Evolutionary conservation across 1,140 invertebrate species (phyloP), one percentile per base, ranked within the genome.

Genomic region (Andricus grossulariae): DNA sequence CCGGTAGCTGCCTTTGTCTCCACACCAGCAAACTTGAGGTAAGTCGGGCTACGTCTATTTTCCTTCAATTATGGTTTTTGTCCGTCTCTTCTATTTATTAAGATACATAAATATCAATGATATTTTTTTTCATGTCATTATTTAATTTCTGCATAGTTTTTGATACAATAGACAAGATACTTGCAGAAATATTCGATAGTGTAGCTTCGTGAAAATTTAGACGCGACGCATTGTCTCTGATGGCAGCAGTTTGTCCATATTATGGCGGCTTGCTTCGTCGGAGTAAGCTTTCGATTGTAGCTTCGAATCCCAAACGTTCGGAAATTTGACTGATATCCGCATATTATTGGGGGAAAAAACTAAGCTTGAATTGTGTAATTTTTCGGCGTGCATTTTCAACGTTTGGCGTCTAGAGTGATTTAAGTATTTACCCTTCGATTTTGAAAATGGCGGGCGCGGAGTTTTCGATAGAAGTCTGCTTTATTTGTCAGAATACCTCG

Each of bases 401-500:
- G 74, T 66, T 76, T 66, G 25, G 71, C 70, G 54, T 76, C 54
- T 66, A 55, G 39, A 19, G 11, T 66, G 75, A 80, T 25, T 7
- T 79, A 77, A 77, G 80, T 81, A 81, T 80, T 83, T 80, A 81
- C 54, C 72, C 80, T 60, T 32, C 54, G 75, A 78, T 81, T 83
- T 83, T 83, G 80, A 83, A 81, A 83, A 83, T 83, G 82, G 82
- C 82, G 82, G 82, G 82, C 78, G 80, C 78, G 78, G 55, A 80
- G 76, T 75, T 74, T 77, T 77, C n/a, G 39, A 39, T 72, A 51
- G 49, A 52, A 71, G 77, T 71, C 74, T 50, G 13, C n/a, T 71
- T 71, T 52, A 39, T 57, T 25, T 39, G 1, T 15, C 15, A 13
- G 13, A 45, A 39, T 39, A 39, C 8, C 25, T n/a, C 0, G 8